These are phyloP conservation scores for Leucophenga varia DNA, from an alignment of 1,140 invertebrate genomes.

Conservation along the genomic window DNA sequence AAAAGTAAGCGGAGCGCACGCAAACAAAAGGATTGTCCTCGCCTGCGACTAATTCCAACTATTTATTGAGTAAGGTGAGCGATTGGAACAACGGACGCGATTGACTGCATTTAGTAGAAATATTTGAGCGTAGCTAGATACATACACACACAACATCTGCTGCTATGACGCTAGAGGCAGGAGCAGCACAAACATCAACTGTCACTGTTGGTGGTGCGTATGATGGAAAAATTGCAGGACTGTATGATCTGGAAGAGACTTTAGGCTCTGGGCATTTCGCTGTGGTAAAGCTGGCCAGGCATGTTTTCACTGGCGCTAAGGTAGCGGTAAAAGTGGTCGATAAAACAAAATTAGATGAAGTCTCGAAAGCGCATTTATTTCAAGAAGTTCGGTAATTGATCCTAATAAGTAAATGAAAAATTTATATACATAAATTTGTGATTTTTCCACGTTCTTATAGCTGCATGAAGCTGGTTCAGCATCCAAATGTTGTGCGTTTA, in stretches of 20 bases:
- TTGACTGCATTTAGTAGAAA: too few species aligned
- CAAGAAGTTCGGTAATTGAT: constrained; percentile 73
- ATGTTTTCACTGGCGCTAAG: constrained; percentile 99
- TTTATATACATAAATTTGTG: neutral
- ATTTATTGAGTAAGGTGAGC: too few species aligned
- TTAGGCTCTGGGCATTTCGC: constrained; percentile 96
- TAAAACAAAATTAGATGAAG: constrained; percentile 95
- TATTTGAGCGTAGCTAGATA: too few species aligned
- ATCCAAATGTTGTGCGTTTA: constrained; percentile 95
- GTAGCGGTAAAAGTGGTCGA: constrained; percentile 96
- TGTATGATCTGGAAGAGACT: constrained; percentile 95
- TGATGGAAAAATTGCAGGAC: constrained; percentile 92
- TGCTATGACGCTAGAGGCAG: constrained; percentile 40
- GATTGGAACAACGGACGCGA: too few species aligned
- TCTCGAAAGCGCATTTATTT: constrained; percentile 95
- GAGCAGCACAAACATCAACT: constrained; percentile 26
- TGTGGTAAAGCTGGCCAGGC: constrained; percentile 95
- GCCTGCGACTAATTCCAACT: too few species aligned
- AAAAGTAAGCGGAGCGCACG: too few species aligned
- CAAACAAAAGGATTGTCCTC: too few species aligned
- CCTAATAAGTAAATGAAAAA: neutral
- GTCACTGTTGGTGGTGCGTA: constrained; percentile 58
- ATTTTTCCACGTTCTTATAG: constrained; percentile 45
- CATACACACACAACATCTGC: too few species aligned
- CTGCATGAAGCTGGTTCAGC: constrained; percentile 99